A percentile compares a stretch with the other conserved stretches of the same genome.
phyloP scores from a whole-genome alignment of 2,888 invertebrate genomes.

The Cerceris ruficornis region DNA sequence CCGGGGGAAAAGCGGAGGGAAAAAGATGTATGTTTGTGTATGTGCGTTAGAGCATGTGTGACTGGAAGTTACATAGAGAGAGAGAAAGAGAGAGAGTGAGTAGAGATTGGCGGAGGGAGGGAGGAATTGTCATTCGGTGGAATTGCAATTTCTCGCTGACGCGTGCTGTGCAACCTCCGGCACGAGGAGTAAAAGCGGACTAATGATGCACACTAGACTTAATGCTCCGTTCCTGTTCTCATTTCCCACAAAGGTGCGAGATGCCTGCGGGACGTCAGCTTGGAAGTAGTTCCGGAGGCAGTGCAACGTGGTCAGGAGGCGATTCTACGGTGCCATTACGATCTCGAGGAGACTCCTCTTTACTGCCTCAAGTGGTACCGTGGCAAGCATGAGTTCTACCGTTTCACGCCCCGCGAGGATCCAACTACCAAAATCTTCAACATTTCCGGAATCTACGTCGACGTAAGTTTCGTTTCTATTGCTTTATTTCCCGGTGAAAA shows the following conservation, averaged over 20 bases:
- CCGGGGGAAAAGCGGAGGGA: conserved; percentile 47
- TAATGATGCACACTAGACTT: conserved; percentile 76
- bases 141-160: conserved; percentile 78
- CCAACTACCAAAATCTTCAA: conserved; percentile 89
- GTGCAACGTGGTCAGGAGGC: conserved; percentile 88
- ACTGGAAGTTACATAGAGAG: conserved; percentile 8
- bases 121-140: conserved; percentile 74
- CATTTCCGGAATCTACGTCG: conserved; percentile 89
- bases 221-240: conserved; percentile 69
- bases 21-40: conserved; percentile 10
- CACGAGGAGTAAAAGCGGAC: conserved; percentile 71
- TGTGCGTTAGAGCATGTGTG: neutral
- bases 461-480: conserved; percentile 85
- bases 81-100: conserved; percentile 4
- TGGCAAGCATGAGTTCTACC: conserved; percentile 91
- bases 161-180: conserved; percentile 65
- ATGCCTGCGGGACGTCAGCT: conserved; percentile 87
- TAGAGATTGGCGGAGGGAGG: conserved; percentile 42
- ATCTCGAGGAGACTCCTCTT: conserved; percentile 89
- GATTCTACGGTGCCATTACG: conserved; percentile 88
- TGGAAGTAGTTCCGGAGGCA: conserved; percentile 87
- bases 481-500: neutral
- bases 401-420: conserved; percentile 90
- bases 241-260: conserved; percentile 83
- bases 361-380: conserved; percentile 95